Conservation (phyloP, 2,113 vertebrate species). For the Malurus alboscapulatus region DNA sequence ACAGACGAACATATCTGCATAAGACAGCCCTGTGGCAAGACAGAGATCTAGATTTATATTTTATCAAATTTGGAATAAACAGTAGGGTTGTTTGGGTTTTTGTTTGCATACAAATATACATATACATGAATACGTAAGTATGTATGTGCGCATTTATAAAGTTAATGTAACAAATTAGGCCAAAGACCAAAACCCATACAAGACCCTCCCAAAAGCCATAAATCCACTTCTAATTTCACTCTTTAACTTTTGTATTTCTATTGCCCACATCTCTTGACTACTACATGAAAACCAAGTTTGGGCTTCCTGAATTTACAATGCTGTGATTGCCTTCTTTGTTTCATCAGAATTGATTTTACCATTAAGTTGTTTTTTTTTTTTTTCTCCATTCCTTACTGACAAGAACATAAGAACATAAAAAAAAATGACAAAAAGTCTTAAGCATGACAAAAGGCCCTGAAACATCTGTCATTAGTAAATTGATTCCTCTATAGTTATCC, state of each 20-base stretch:
- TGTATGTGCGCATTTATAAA: not conserved
- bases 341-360: not conserved
- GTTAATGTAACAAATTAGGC: not conserved
- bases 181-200: not conserved
- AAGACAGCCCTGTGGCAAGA: not conserved
- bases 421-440: not conserved
- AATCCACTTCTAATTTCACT: not conserved
- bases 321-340: not conserved
- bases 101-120: not conserved
- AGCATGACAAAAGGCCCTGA: not conserved
- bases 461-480: not conserved
- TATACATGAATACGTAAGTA: too few species aligned
- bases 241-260: not conserved
- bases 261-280: not conserved
- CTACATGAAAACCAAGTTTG: not conserved
- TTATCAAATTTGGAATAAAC: not conserved
- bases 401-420: not conserved
- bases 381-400: not conserved
- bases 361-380: not conserved
- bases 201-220: not conserved
- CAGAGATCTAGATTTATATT: not conserved
- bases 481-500: not conserved
- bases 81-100: fast-evolving
- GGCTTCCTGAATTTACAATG: not conserved
- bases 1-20: not conserved